Base-by-base conservation (phyloP, 1,140 invertebrate species). In the Drosophila murphyi region DNA sequence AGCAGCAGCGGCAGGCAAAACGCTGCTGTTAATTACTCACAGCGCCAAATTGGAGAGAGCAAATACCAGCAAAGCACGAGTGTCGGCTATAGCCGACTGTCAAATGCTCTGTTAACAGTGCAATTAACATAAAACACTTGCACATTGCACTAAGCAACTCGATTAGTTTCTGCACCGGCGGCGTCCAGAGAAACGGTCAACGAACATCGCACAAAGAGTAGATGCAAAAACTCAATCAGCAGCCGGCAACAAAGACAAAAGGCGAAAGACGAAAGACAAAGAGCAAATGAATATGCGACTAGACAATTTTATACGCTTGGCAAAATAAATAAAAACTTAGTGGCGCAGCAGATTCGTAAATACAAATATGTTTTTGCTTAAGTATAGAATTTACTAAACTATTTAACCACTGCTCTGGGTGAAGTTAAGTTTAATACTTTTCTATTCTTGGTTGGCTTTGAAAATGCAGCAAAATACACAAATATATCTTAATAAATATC, bases 11-110 rank as follows among this genome's bases (percentile, higher is more conserved):
- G 34, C 57, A 78, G 20, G 20, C 20, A 20, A 20, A 20, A 76
- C 50, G 56, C 43, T 65, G 82, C 82, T 82, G 82, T 79, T 82
- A 87, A 87, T 87, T 83, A 87, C 76, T 88, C 80, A 77, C 41
- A 69, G 43, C 20, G 20, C 32, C 52, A 48, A 37, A 32, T 45
- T 29, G n/a, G 5, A n/a, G 39, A 43, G 39, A n/a, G n/a, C 39
- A 43, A 4, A n/a, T n/a, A n/a, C 0, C 20, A 20, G 20, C 20
- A 43, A n/a, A 43, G n/a, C n/a, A 43, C n/a, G 3, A 43, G 10
- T 8, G 3, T n/a, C 39, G 10, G 3, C 4, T 43, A 4, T 4
- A n/a, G 4, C n/a, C 39, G 39, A 43, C 39, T 43, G 2, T 43
- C 8, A 4, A 43, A n/a, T n/a, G 5, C 39, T n/a, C 39, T 43